phyloP scores from a whole-genome alignment of 2,113 vertebrate genomes.

The Nothocercus julius region DNA sequence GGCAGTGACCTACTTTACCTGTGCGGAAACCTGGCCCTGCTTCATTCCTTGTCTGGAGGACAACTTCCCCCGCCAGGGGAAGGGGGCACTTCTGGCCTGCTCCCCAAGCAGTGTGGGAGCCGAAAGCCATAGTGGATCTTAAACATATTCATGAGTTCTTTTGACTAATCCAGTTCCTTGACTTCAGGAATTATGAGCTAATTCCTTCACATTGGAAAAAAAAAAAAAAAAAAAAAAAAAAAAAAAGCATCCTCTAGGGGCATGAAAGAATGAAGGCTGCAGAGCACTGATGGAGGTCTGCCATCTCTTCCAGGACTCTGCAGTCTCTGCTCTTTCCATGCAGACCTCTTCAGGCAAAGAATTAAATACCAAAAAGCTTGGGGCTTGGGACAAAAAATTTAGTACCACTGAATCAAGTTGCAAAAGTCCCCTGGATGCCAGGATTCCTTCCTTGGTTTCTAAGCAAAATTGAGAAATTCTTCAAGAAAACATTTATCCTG shows the following conservation, averaged over 20 bases:
- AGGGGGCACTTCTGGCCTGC: conserved; percentile 16
- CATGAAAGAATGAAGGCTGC: neutral
- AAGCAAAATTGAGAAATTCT: neutral
- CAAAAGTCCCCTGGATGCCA: neutral
- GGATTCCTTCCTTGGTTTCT: neutral
- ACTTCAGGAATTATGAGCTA: neutral
- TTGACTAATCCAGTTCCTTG: neutral
- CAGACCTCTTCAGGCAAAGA: neutral
- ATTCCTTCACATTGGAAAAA: neutral
- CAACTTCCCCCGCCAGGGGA: neutral
- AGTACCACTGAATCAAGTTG: neutral
- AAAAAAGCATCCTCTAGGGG: neutral
- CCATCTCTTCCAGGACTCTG: neutral
- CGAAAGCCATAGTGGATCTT: neutral
- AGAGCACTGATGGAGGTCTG: neutral
- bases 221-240: neutral
- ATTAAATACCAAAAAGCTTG: neutral
- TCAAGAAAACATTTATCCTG: neutral
- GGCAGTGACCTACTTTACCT: neutral
- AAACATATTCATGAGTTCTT: neutral
- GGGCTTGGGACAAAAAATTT: neutral
- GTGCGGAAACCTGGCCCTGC: neutral
- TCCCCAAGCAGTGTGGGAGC: neutral
- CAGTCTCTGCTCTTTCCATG: neutral
- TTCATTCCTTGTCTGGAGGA: neutral